Conservation (phyloP, 2,888 invertebrate genomes). For the Cabera pusaria region DNA sequence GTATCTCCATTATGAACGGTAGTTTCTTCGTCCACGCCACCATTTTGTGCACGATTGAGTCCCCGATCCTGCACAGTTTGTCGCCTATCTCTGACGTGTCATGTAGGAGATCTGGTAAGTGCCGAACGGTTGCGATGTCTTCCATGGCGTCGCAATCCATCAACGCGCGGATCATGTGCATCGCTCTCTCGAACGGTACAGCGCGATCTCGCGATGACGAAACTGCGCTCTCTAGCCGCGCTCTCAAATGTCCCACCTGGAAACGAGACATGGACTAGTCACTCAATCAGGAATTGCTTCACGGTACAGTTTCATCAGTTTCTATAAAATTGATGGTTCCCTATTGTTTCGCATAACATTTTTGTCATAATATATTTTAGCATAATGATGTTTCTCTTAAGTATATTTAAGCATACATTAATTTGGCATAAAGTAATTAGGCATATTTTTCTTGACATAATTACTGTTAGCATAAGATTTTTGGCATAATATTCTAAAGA, state of each 20-base stretch:
- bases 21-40: constrained; percentile 99
- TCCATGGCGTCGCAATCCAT: constrained; percentile 99
- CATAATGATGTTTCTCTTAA: no score
- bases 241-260: constrained; percentile 91
- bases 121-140: constrained; percentile 96
- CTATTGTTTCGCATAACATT: no score
- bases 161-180: constrained; percentile 95
- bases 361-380: no score
- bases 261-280: constrained; percentile 19
- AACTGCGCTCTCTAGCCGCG: constrained; percentile 93
- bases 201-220: constrained; percentile 93
- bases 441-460: no score
- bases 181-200: constrained; percentile 91
- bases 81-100: constrained; percentile 96
- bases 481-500: no score
- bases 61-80: constrained; percentile 97
- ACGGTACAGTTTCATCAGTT: no score
- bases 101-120: constrained; percentile 94
- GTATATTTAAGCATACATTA: no score
- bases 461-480: no score
- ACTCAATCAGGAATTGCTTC: background rate
- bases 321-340: no score
- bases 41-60: constrained; percentile 98
- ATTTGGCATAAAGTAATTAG: no score
- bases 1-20: constrained; percentile 98